Evolutionary conservation across 2,113 vertebrate species (phyloP).

Genomic region (Colistium nudipinnis): DNA sequence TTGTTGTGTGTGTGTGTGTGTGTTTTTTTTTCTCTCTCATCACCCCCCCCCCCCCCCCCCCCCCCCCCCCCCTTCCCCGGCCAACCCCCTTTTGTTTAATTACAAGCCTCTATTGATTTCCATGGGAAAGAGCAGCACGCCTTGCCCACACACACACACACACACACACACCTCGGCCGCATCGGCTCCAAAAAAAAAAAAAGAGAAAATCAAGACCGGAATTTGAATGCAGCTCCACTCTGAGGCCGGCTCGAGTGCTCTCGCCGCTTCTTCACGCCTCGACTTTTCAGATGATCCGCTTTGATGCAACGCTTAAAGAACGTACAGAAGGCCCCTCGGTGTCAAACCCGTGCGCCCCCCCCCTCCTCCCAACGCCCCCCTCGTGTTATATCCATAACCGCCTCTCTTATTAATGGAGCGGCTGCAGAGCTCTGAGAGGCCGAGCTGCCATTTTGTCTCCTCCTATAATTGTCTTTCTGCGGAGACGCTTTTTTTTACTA

Average conservation of each 20-base stretch:
- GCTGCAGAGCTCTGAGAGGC: constrained; percentile 24
- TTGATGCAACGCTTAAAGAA: constrained; percentile 71
- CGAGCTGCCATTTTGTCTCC: constrained; percentile 63
- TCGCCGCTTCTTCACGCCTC: constrained; percentile 73
- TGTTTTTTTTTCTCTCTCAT: constrained; percentile 51
- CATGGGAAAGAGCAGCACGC: constrained; percentile 83
- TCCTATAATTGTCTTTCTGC: constrained; percentile 52
- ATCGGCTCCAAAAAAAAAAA: no score
- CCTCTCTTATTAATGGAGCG: neutral
- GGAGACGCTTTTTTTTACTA: constrained; percentile 47
- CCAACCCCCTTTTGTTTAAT: constrained; percentile 86
- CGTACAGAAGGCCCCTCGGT: constrained; percentile 53
- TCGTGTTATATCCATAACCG: constrained; percentile 39
- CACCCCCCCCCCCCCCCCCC: neutral
- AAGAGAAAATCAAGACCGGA: constrained; percentile 75
- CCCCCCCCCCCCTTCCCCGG: constrained; percentile 40
- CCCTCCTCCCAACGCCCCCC: constrained; percentile 9
- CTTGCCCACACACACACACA: constrained; percentile 76
- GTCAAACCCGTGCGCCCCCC: no score
- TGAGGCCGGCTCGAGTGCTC: constrained; percentile 72
- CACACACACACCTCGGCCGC: constrained; percentile 77
- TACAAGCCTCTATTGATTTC: constrained; percentile 87
- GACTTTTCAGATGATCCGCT: constrained; percentile 74
- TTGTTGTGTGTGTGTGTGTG: no score
- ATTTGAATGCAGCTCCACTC: constrained; percentile 79